Base-by-base conservation (phyloP, 92 coral and sea anemone genomes). In the Muricea muricata region DNA sequence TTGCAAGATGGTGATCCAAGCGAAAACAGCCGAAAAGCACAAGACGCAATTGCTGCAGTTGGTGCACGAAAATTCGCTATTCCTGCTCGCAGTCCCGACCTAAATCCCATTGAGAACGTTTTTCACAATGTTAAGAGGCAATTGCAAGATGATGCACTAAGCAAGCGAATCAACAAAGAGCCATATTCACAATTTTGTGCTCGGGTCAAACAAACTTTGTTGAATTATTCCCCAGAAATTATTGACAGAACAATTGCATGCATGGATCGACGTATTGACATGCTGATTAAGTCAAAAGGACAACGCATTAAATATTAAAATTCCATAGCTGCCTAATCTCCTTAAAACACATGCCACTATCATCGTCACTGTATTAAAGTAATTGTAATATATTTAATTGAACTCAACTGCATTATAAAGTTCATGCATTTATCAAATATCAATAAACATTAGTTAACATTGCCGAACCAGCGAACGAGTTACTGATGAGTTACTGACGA, bases 271-370 rank as follows among this genome's bases (percentile, higher is more conserved):
- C 67, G 83, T 6, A 78, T 78, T 25, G 70, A 52, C 33, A 24
- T 78, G 28, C 33, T 78, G 2, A 78, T 56, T 50, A 78, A 78
- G 70, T 25, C 39, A 61, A 78, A 55, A 56, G 83, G 83, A 13
- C 69, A 55, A 37, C 69, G 83, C 29, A 52, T 32, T 11, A 78
- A 78, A 57, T 78, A 77, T 77, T 70, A 39, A 70, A 32, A 6
- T 6, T 24, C n/a, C n/a, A n/a, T n/a, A n/a, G n/a, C n/a, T n/a
- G n/a, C n/a, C n/a, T n/a, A n/a, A n/a, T n/a, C n/a, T n/a, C n/a
- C n/a, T n/a, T n/a, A n/a, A n/a, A n/a, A n/a, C n/a, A n/a, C n/a
- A n/a, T n/a, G n/a, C n/a, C n/a, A n/a, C n/a, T n/a, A n/a, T n/a
- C n/a, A n/a, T n/a, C n/a, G n/a, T n/a, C n/a, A n/a, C n/a, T n/a